Percentiles rank a stretch among this genome's conserved stretches.
phyloP scores from a whole-genome alignment of 2,113 vertebrate species.

The Tragelaphus buxtoni region DNA sequence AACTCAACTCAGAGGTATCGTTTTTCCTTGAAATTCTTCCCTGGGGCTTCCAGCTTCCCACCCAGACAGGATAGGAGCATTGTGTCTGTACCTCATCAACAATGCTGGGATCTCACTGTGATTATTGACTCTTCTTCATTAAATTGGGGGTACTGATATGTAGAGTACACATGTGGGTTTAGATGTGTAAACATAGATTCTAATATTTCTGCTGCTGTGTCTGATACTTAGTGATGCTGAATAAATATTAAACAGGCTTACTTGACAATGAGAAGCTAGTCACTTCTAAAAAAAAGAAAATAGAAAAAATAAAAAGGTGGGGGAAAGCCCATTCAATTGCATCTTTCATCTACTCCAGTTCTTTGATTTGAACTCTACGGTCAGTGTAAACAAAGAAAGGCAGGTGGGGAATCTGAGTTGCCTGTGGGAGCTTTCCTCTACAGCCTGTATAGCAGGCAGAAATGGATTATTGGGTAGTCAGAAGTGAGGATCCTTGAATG shows the following conservation, averaged over 20 bases:
- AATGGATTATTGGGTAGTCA: neutral
- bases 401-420: too few species aligned
- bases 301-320: neutral
- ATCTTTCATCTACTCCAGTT: neutral
- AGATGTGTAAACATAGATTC: neutral
- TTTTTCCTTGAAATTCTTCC: neutral
- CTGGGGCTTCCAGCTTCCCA: neutral
- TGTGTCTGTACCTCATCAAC: neutral
- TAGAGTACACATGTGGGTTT: neutral
- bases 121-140: neutral
- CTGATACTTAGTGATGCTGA: neutral
- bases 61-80: neutral
- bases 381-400: neutral
- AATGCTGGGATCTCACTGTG: neutral
- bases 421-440: neutral
- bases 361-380: neutral
- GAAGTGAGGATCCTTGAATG: neutral
- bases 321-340: neutral
- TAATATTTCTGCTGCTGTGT: neutral
- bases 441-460: neutral
- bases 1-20: neutral
- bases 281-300: neutral
- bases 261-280: neutral
- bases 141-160: neutral
- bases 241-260: neutral